Base-by-base conservation (phyloP, 30 jellyfish, hydroid and myxozoan species). In the Hydra vulgaris region DNA sequence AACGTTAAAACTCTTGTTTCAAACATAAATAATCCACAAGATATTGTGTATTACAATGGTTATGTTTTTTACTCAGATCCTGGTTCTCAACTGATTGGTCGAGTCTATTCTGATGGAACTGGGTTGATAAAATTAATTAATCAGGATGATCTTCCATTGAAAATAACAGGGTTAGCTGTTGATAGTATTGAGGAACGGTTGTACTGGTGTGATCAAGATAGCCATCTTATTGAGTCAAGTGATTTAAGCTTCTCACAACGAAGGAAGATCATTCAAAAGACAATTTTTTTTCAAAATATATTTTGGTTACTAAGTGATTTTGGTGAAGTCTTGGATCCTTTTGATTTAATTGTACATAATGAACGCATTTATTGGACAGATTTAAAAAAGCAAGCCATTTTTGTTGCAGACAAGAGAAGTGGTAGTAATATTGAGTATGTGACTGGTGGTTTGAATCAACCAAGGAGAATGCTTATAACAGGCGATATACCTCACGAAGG, bases 151-250 rank as follows among this genome's bases (percentile, higher is more conserved):
- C 21, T 17, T 53, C 56, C 27, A 0, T 72, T 90, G 3, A 74
- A 85, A 8, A 40, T 83, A 15, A 56, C 92, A 70, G 97, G 97
- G 18, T 1, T 94, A 7, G 96, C 99, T 19, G 77, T 94, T 25
- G 99, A 94, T 78, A 78, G 61, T 5, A 77, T 27, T 8, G 84
- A 69, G 19, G 84, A 84, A 20, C 78, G 93, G 54, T 73, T 94
- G n/a, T 94, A 83, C 83, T 94, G 99, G 99, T 84, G 81, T 73
- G 95, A 94, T 56, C 26, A 56, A 7, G 88, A 81, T 18, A 53
- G 83, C 23, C 84, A 90, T 70, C 78, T 90, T 55, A 83, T 83
- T 71, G 94, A 85, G 71, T 88, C 96, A 18, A 54, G 85, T 21
- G 79, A 83, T 53, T 68, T 88, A 25, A 82, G 75, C 26, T 86